Base-by-base conservation (phyloP, 1,140 invertebrate genomes). In the Drosophila yakuba region DNA sequence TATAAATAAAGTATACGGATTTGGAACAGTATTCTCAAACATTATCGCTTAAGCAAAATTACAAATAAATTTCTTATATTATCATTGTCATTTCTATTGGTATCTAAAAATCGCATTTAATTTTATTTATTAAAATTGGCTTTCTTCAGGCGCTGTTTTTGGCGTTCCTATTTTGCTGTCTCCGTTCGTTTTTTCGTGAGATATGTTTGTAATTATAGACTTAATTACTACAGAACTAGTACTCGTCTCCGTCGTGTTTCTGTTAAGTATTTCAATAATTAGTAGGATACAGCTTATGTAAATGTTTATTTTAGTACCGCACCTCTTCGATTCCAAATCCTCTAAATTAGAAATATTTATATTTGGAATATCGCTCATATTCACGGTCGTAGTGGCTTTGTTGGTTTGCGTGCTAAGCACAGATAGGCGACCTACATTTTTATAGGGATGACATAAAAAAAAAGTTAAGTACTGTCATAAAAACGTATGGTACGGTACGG, bases 341-440 rank as follows among this genome's bases (percentile, higher is more conserved):
- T 75, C 61, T 47, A 92, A 61, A 64, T 92, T 90, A 17, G 85
- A 60, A 67, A 92, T 78, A 58, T 91, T 91, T 36, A 92, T 56
- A 47, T 91, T 90, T 32, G 78, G 66, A 50, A 92, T 88, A 36
- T 92, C 91, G 57, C 91, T 91, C 72, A 92, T 80, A 44, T 89
- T 90, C 3, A 85, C 84, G 44, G 57, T 90, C 4, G 90, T 91
- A n/a, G 74, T 67, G 20, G 79, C 80, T 72, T 92, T 90, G 72
- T 91, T 92, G 41, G 90, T 91, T 72, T 92, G 90, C 25, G 92
- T 92, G 54, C 90, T 92, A 58, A 92, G 80, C 50, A 92, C 91
- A 20, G 92, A 92, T 20, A 92, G 32, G 15, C 92, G 92, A 63
- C 91, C 91, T 92, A 66, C n/a, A 74, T 63, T 73, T 45, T 32